Conservation (phyloP, 2,113 vertebrate species). For the Terrapene triunguis region DNA sequence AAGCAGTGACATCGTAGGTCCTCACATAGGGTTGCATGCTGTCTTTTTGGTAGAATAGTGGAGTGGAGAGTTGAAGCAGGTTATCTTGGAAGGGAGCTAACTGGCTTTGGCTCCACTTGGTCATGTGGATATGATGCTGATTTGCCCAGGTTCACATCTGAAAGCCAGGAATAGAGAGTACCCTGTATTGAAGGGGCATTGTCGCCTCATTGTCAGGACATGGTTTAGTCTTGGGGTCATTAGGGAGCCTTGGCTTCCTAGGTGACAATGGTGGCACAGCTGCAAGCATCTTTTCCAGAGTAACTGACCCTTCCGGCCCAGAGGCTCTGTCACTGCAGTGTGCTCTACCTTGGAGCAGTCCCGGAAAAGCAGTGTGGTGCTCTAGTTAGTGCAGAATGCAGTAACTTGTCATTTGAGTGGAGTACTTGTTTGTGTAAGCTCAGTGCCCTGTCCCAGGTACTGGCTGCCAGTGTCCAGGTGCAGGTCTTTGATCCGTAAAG, state of each 20-base stretch:
- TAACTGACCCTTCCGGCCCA: neutral
- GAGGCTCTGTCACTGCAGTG: neutral
- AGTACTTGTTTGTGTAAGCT: neutral
- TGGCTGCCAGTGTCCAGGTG: rapidly evolving
- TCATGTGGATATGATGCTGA: neutral
- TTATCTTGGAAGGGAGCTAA: neutral
- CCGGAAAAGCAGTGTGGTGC: neutral
- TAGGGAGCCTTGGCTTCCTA: neutral
- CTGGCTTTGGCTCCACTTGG: neutral
- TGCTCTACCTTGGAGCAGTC: neutral
- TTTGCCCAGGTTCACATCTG: neutral
- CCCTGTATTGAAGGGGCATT: neutral
- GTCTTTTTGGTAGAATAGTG: neutral
- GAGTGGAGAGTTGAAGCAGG: neutral
- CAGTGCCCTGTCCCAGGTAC: rapidly evolving
- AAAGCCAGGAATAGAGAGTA: neutral
- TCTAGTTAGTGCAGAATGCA: neutral
- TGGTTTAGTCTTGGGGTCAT: neutral
- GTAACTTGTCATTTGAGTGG: neutral
- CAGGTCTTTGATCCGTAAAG: rapidly evolving
- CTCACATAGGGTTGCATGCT: neutral
- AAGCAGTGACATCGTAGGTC: neutral
- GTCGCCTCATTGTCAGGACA: neutral
- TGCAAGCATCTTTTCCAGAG: neutral
- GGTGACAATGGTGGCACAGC: neutral